Percentiles rank a stretch among this genome's conserved stretches.
Evolutionary conservation across 2,113 vertebrate genomes (phyloP).

Genomic region (Calonectris borealis): DNA sequence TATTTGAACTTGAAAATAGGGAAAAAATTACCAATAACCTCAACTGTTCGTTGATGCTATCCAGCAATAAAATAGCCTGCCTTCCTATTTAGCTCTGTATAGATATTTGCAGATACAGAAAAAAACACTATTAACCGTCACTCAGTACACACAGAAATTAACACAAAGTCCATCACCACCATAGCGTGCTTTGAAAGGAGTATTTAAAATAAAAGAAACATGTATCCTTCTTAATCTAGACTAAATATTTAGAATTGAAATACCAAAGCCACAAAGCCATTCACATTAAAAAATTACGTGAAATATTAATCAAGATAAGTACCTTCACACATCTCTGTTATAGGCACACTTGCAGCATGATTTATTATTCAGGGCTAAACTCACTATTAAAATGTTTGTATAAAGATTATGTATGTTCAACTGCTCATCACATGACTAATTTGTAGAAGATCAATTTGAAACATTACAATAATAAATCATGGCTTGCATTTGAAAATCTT

Average conservation of each 20-base stretch:
- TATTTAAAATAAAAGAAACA: background rate
- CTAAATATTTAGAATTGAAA: background rate
- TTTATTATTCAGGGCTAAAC: background rate
- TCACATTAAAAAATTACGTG: background rate
- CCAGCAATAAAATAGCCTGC: background rate
- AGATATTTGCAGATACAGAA: background rate
- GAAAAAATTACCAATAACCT: background rate
- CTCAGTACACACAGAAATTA: background rate
- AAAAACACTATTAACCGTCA: background rate
- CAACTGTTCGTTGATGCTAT: background rate
- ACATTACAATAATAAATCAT: background rate
- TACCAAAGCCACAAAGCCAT: background rate
- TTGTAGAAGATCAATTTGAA: background rate
- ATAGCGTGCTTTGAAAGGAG: background rate
- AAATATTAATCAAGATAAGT: background rate
- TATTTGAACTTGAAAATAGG: constrained; percentile 11
- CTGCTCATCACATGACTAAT: background rate
- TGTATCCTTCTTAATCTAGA: background rate
- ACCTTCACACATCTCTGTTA: background rate
- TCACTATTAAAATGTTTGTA: background rate
- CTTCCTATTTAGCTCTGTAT: background rate
- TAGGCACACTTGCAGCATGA: background rate
- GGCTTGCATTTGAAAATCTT: background rate
- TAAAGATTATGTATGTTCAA: background rate
- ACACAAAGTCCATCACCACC: background rate